Conservation (phyloP, 2,113 vertebrate species). For the Ceyx melanurus region DNA sequence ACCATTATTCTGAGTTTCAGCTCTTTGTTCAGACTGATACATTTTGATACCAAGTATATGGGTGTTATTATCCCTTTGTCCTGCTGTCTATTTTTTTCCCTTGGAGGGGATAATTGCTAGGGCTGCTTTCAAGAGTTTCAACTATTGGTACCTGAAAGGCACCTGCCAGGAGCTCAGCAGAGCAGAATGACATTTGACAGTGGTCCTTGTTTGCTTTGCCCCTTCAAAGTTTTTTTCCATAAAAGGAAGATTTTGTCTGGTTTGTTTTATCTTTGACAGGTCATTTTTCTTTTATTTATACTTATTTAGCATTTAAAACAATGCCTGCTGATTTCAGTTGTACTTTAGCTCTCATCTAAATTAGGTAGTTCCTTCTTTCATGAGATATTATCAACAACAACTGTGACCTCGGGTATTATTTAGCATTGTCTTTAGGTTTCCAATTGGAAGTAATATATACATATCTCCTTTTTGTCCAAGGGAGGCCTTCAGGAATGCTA, state of each 20-base stretch:
- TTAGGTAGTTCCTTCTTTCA: neutral
- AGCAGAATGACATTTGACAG: neutral
- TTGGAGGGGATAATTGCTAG: conserved; percentile 8
- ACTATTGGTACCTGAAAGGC: neutral
- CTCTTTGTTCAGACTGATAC: conserved; percentile 10
- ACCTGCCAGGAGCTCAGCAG: neutral
- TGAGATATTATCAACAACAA: neutral
- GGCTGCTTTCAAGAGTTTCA: conserved; percentile 1
- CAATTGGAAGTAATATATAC: neutral
- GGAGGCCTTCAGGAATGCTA: neutral
- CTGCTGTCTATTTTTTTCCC: neutral
- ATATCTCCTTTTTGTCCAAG: neutral
- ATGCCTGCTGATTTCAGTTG: neutral
- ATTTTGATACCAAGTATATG: neutral
- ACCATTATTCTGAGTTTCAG: neutral
- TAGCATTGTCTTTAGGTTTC: neutral
- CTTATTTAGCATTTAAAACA: neutral
- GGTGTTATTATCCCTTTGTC: neutral
- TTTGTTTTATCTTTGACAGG: neutral
- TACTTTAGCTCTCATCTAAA: neutral
- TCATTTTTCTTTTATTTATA: neutral
- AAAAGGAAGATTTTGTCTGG: neutral
- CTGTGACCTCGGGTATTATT: neutral
- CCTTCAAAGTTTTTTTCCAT: neutral
- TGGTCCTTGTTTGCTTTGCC: neutral